phyloP scores from a whole-genome alignment of 2,113 vertebrate genomes.

The Boulengeromyrus knoepffleri region DNA sequence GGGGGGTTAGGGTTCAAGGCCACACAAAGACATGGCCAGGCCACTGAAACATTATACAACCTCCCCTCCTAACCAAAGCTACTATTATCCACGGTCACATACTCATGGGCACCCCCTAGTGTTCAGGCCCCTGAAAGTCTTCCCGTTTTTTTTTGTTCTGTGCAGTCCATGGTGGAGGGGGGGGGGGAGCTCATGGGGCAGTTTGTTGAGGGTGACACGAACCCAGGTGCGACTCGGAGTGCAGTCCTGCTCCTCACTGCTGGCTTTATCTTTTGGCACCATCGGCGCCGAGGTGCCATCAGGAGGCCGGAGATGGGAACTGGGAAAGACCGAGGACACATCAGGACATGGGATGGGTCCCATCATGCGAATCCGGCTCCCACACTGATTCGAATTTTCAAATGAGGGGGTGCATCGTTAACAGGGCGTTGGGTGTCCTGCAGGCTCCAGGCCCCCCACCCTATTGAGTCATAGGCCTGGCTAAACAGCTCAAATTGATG shows the following conservation, averaged over 20 bases:
- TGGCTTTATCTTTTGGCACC: neutral
- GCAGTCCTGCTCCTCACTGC: neutral
- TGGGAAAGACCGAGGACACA: neutral
- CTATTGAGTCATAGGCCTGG: slow-evolving; percentile 38
- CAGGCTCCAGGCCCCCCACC: slow-evolving; percentile 43
- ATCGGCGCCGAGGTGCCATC: neutral
- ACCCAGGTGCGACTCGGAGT: neutral
- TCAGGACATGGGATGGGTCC: neutral
- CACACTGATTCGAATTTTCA: neutral
- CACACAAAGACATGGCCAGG: neutral
- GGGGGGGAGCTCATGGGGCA: neutral
- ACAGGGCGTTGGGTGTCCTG: slow-evolving; percentile 20
- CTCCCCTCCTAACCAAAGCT: neutral
- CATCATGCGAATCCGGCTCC: neutral
- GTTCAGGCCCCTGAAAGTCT: neutral
- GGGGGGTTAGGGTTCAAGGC: neutral
- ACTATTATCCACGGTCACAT: neutral
- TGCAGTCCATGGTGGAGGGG: neutral
- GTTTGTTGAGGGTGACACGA: neutral
- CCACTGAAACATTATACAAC: neutral
- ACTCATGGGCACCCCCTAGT: neutral
- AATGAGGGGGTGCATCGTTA: slow-evolving; percentile 27
- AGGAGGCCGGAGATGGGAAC: neutral
- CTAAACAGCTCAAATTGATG: slow-evolving; percentile 72
- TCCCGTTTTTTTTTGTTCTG: neutral